phyloP scores from a whole-genome alignment of 2,797 vertebrate species.

The Corythornis leucogaster region DNA sequence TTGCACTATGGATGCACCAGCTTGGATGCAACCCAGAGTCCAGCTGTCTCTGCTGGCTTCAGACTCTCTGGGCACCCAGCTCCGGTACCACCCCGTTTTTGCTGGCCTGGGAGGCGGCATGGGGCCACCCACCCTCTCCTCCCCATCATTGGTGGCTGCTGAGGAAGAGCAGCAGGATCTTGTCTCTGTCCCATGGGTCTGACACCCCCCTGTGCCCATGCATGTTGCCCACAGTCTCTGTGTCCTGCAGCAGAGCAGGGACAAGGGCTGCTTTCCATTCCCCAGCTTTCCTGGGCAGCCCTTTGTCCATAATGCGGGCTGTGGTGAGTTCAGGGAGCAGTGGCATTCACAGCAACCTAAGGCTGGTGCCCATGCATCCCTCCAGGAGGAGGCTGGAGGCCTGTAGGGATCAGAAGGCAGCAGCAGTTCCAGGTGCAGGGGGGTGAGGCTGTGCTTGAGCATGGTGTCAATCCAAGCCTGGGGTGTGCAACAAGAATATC shows the following conservation, averaged over 20 bases:
- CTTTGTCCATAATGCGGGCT: background rate
- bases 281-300: background rate
- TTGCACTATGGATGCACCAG: background rate
- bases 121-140: background rate
- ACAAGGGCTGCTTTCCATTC: background rate
- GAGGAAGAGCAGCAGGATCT: background rate
- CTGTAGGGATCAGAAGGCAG: background rate
- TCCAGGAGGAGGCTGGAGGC: background rate
- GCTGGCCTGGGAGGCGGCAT: background rate
- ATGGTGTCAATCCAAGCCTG: background rate
- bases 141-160: background rate
- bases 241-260: background rate
- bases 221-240: background rate
- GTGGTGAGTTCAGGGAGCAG: background rate
- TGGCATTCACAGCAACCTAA: rapidly evolving
- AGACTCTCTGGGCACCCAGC: background rate
- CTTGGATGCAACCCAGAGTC: background rate
- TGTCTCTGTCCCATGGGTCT: background rate
- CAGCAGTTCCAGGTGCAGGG: background rate
- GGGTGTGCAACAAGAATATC: rapidly evolving
- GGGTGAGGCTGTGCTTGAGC: background rate
- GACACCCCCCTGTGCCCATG: rapidly evolving
- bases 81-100: background rate
- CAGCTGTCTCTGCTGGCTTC: background rate
- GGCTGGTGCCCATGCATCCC: background rate